phyloP scores from a whole-genome alignment of 2,113 vertebrate genomes.

The Athene noctua region DNA sequence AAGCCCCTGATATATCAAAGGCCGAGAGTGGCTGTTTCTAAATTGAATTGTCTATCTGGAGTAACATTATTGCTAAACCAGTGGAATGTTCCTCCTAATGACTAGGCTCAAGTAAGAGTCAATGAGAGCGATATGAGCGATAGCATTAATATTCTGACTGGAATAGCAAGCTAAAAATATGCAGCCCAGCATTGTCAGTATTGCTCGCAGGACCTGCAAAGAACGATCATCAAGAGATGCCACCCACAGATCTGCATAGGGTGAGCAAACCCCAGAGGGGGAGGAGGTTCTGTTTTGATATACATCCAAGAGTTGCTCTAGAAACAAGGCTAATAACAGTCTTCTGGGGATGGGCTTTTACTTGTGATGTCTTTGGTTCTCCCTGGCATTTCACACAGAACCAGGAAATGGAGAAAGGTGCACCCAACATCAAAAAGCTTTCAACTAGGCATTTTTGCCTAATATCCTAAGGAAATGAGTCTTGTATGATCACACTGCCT shows the following conservation, averaged over 20 bases:
- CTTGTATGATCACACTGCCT: conserved; percentile 25
- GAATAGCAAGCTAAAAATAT: neutral
- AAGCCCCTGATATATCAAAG: neutral
- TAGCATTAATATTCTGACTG: neutral
- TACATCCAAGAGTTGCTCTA: conserved; percentile 25
- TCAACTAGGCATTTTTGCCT: conserved; percentile 42
- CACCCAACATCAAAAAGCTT: conserved; percentile 54
- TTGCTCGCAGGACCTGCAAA: neutral
- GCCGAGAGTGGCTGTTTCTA: neutral
- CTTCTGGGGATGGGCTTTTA: conserved; percentile 49
- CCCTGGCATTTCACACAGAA: neutral
- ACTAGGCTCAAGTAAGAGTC: neutral
- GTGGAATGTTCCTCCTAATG: neutral
- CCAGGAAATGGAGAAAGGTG: conserved; percentile 47
- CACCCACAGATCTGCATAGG: conserved; percentile 46
- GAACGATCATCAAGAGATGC: conserved; percentile 14
- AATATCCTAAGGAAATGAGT: conserved; percentile 61
- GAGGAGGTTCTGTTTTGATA: conserved; percentile 55
- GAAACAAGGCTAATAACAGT: conserved; percentile 47
- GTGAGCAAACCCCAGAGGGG: conserved; percentile 45
- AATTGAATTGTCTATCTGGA: neutral
- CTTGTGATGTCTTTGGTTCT: conserved; percentile 56
- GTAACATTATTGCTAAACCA: neutral
- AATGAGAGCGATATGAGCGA: neutral
- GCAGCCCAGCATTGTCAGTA: neutral